Conservation (phyloP, 2,113 vertebrate species). For the Tricholaema leucomelas region DNA sequence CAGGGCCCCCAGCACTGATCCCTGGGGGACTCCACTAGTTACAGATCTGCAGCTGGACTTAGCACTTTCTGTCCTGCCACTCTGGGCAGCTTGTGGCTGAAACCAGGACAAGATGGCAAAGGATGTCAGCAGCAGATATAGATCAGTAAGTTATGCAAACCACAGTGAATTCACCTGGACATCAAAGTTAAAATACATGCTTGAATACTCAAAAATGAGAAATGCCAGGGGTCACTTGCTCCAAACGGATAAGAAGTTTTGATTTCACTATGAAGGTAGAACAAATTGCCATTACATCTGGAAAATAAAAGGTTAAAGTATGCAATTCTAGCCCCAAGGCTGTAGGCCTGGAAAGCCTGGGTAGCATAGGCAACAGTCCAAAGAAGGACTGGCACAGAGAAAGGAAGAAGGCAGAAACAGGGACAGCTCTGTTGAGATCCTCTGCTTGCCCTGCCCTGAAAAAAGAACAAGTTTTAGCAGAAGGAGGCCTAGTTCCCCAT, state of each 20-base stretch:
- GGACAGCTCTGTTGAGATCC: not conserved
- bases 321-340: not conserved
- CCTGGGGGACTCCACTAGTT: too few relatives aligned
- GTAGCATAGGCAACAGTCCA: not conserved
- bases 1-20: too few relatives aligned
- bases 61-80: too few relatives aligned
- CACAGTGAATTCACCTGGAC: not conserved
- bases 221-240: not conserved
- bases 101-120: too few relatives aligned
- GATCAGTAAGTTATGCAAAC: not conserved
- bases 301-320: not conserved
- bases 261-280: not conserved
- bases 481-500: not conserved
- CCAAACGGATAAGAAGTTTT: not conserved
- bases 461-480: not conserved
- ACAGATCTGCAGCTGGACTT: too few relatives aligned
- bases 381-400: not conserved
- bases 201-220: not conserved
- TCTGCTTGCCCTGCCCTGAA: not conserved
- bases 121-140: not conserved
- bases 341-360: not conserved
- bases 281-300: not conserved
- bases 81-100: too few relatives aligned
- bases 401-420: not conserved
- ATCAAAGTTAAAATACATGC: not conserved